Base-by-base conservation (phyloP, 1,140 invertebrate species). In the Phortica variegata region DNA sequence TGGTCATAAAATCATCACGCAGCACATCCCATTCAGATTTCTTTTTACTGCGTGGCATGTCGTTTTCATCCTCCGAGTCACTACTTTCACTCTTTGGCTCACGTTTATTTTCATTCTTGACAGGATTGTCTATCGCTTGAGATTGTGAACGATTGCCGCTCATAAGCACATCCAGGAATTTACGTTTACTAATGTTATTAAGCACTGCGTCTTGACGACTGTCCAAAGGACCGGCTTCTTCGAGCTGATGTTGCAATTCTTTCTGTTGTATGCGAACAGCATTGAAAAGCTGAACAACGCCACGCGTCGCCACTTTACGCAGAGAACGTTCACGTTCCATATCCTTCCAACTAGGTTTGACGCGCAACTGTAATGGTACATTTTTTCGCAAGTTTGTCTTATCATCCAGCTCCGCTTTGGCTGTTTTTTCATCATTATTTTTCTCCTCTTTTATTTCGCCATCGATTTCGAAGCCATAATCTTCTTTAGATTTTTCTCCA, bases 201-300 rank as follows among this genome's bases (percentile, higher is more conserved):
- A 92, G 77, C 32, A 91, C 86, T 75, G 91, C 90, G 55, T 92
- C 90, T 66, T 86, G 84, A 62, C 91, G 91, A 32, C 84, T 80
- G 76, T 91, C 88, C 20, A 90, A 80, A n/a, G 85, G 80, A 20
- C 89, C 88, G 38, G 83, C 89, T 49, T 84, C 79, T 33, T 83
- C 77, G 49, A 94, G 71, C 76, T 91, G 85, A 42, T 83, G 82
- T 41, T 87, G 82, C 40, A 93, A 78, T 41, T 84, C 82, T 72
- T 85, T 87, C 75, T 95, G 91, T 77, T 95, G 92, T 56, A 87
- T 82, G 65, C 82, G 83, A 1, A 95, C 92, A 17, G 91, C 88
- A 82, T 95, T 95, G 57, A 95, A 96, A 54, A 96, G 78, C 73
- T 94, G 90, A 1, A 95, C 90, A 3, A 95, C 90, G 66, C 92